Conservation (phyloP, 2,888 invertebrate genomes). For the Platycheirus albimanus region DNA sequence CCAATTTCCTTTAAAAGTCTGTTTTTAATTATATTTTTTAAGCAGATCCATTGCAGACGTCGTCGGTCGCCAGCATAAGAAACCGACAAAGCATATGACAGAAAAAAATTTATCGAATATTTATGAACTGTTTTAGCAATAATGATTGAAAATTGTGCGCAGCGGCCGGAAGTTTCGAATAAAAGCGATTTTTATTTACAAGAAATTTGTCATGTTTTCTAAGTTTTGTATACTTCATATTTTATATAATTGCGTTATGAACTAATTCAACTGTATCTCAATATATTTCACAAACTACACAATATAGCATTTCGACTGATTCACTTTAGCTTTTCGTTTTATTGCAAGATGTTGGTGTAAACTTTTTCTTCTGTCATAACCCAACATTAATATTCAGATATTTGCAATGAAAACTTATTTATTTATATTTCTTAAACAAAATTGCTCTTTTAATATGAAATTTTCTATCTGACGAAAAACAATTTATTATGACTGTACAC, state of each 20-base stretch:
- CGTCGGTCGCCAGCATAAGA: conserved; percentile 11
- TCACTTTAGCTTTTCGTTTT: conserved; percentile 5
- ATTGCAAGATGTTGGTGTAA: too few relatives aligned
- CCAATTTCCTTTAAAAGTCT: conserved; percentile 15
- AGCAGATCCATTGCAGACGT: conserved; percentile 1
- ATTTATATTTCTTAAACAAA: too few relatives aligned
- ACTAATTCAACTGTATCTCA: not conserved
- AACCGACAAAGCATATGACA: conserved; percentile 42
- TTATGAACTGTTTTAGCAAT: conserved; percentile 49
- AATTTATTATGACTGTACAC: conserved; percentile 58
- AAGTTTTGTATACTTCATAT: conserved; percentile 26
- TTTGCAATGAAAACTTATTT: too few relatives aligned
- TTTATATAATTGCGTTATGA: conserved; percentile 12
- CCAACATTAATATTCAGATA: too few relatives aligned
- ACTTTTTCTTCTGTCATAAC: too few relatives aligned
- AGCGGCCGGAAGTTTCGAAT: conserved; percentile 46
- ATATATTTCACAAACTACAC: not conserved
- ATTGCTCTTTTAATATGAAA: conserved; percentile 35
- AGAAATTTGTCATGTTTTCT: conserved; percentile 18
- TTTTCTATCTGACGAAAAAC: conserved; percentile 36
- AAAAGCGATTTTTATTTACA: conserved; percentile 31
- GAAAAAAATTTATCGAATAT: conserved; percentile 20
- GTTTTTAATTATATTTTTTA: conserved; percentile 8
- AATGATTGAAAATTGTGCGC: conserved; percentile 58
- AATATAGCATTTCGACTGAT: conserved; percentile 12